phyloP scores from a whole-genome alignment of 2,888 invertebrate species.

The Pantelozetes paolii region DNA sequence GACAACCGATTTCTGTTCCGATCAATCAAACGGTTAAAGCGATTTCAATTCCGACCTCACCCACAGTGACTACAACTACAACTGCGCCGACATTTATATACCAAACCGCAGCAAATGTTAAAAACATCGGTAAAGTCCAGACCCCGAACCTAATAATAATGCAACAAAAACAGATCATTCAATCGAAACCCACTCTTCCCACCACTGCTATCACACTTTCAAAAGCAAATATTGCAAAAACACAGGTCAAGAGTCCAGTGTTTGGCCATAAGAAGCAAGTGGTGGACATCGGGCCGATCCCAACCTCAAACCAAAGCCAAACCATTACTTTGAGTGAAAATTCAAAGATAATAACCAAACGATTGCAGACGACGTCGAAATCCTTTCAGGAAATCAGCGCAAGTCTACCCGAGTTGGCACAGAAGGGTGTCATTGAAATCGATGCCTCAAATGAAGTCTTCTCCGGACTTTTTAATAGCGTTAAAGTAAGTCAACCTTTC shows the following conservation, averaged over 20 bases:
- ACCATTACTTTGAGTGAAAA: neutral
- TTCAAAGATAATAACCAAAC: neutral
- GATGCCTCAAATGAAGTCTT: constrained; percentile 16
- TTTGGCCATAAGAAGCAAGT: neutral
- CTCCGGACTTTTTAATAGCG: neutral
- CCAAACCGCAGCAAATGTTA: constrained; percentile 27
- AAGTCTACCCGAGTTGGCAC: constrained; percentile 8
- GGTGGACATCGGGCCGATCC: constrained; percentile 4
- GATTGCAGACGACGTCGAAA: neutral
- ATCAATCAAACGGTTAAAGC: constrained; percentile 35
- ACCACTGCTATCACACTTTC: constrained; percentile 8
- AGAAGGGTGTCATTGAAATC: neutral
- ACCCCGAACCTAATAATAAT: constrained; percentile 35
- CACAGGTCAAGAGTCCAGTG: neutral
- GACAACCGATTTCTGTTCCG: constrained; percentile 20
- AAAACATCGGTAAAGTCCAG: neutral
- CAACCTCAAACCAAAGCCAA: neutral
- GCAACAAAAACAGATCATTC: neutral
- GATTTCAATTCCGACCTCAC: constrained; percentile 16
- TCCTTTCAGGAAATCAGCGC: neutral
- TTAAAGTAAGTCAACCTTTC: constrained; percentile 6
- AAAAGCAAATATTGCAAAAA: constrained; percentile 7
- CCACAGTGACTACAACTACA: neutral
- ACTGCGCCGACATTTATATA: constrained; percentile 31
- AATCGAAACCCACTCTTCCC: neutral